Percentiles rank a stretch among this genome's conserved stretches.
These are phyloP conservation scores for Battus philenor DNA, from an alignment of 1,140 invertebrate species.

Conservation along the genomic window DNA sequence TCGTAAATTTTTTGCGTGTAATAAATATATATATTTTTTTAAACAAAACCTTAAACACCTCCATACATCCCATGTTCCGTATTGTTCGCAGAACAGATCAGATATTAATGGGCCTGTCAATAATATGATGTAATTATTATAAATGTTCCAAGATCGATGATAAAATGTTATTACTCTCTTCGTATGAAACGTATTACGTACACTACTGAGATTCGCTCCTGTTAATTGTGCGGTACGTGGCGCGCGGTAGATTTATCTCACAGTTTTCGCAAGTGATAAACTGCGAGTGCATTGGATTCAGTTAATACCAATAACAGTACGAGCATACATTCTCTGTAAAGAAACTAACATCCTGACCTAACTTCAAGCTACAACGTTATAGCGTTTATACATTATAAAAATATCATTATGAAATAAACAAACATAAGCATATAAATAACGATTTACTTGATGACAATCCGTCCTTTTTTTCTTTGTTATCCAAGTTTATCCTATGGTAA, in stretches of 20 bases:
- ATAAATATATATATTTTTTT: background rate
- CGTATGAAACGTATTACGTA: conserved; percentile 42
- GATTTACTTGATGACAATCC: too few species aligned
- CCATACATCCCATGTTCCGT: conserved; percentile 17
- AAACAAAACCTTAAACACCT: conserved; percentile 13
- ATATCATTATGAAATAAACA: too few species aligned
- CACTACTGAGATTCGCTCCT: conserved; percentile 33
- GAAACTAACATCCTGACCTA: background rate
- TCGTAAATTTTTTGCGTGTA: too few species aligned
- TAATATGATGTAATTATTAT: conserved; percentile 68
- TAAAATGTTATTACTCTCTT: conserved; percentile 57
- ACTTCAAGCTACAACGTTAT: background rate
- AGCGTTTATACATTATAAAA: too few species aligned
- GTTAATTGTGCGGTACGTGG: conserved; percentile 49
- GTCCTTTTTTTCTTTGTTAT: too few species aligned
- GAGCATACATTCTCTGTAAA: conserved; percentile 12
- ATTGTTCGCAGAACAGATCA: conserved; percentile 27
- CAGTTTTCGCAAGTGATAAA: conserved; percentile 32
- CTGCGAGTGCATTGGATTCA: conserved; percentile 24
- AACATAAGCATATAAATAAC: too few species aligned
- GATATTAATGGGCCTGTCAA: conserved; percentile 63
- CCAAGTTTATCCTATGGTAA: too few species aligned
- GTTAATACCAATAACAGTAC: conserved; percentile 29
- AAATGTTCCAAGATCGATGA: conserved; percentile 52
- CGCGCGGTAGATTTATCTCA: conserved; percentile 25